phyloP scores from a whole-genome alignment of 2,113 vertebrate species.

The Cephalopterus ornatus region DNA sequence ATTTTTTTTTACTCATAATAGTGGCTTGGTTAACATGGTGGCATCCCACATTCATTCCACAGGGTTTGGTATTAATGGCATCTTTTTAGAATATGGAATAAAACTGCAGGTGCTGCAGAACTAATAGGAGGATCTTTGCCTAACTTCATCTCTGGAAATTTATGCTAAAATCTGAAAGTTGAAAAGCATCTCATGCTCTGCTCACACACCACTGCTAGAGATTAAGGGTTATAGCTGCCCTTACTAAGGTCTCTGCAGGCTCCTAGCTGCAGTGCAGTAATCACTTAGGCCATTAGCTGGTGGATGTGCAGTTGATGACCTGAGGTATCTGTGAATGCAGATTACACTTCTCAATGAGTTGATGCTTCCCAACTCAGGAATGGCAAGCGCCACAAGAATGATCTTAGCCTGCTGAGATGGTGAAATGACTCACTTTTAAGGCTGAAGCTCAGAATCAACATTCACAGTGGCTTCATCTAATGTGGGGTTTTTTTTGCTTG shows the following conservation, averaged over 20 bases:
- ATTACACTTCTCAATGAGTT: neutral
- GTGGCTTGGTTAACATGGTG: neutral
- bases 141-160: neutral
- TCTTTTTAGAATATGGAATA: neutral
- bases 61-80: neutral
- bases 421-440: neutral
- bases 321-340: neutral
- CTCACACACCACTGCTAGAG: neutral
- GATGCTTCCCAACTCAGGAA: neutral
- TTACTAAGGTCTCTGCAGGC: neutral
- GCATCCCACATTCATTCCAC: neutral
- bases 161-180: neutral
- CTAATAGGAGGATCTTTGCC: neutral
- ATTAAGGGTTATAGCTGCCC: neutral
- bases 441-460: neutral
- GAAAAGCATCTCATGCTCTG: neutral
- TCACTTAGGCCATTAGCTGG: neutral
- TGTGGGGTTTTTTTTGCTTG: neutral
- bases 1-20: neutral
- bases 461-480: neutral
- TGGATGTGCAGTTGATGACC: neutral
- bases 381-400: neutral
- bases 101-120: neutral
- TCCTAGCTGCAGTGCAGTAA: neutral
- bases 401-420: neutral